Conservation (phyloP, 2,113 vertebrate genomes). For the Coturnix japonica region DNA sequence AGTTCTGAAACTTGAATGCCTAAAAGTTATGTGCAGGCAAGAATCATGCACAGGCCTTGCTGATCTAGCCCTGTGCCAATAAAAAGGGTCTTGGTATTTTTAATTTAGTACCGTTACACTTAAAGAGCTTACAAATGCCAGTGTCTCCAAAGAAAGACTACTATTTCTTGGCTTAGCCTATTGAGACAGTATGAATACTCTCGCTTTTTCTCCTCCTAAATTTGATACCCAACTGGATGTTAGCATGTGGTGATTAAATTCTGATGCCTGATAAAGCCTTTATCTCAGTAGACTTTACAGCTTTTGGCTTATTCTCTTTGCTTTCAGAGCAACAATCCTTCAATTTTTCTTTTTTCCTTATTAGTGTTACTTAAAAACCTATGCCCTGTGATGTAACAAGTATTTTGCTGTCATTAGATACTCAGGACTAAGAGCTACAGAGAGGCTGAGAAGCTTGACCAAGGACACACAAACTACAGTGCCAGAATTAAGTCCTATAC, state of each 20-base stretch:
- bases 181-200: background rate
- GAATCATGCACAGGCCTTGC: background rate
- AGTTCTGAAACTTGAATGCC: fast-evolving
- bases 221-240: background rate
- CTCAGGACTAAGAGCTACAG: background rate
- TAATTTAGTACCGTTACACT: background rate
- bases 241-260: background rate
- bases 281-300: background rate
- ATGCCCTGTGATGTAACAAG: background rate
- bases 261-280: background rate
- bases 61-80: background rate
- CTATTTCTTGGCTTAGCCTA: background rate
- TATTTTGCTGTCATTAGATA: background rate
- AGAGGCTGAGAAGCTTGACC: background rate
- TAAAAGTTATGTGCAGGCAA: background rate
- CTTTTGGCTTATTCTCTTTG: background rate
- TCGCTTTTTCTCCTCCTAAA: background rate
- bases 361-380: background rate
- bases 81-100: background rate
- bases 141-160: background rate
- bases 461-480: background rate
- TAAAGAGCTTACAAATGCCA: background rate
- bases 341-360: background rate
- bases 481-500: background rate
- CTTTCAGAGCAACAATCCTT: background rate